Evolutionary conservation across 2,888 invertebrate genomes (phyloP).

Genomic region (Trypoxylon attenuatum): DNA sequence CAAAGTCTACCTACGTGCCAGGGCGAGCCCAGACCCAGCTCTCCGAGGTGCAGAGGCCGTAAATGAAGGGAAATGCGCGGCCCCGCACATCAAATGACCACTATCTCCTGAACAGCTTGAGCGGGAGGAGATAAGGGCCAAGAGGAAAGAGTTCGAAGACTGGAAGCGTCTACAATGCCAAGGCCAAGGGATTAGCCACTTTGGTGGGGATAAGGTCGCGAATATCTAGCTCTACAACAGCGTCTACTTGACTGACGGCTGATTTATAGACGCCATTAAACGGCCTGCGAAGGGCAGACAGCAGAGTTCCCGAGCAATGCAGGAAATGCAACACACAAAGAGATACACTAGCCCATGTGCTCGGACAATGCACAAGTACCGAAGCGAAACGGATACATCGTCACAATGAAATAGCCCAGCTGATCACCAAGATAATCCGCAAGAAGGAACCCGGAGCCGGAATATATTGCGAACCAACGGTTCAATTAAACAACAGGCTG

Average conservation of each 20-base stretch:
- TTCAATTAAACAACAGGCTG: neutral
- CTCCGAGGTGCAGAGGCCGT: neutral
- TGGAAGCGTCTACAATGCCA: constrained; percentile 17
- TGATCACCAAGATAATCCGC: too few relatives aligned
- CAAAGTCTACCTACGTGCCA: neutral
- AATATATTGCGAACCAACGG: neutral
- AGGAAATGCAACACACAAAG: too few relatives aligned
- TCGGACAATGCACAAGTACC: too few relatives aligned
- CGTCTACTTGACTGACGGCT: constrained; percentile 1
- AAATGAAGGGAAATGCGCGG: neutral
- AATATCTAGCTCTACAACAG: constrained; percentile 11
- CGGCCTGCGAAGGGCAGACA: neutral
- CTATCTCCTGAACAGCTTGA: neutral
- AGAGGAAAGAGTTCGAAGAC: neutral
- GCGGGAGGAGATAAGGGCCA: neutral
- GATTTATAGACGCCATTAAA: constrained; percentile 13
- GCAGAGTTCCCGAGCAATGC: too few relatives aligned
- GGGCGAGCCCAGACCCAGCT: neutral
- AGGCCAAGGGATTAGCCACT: constrained; percentile 17
- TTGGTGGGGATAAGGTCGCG: neutral
- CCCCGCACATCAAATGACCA: neutral
- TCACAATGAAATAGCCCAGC: constrained; percentile 2
- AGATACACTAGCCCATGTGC: too few relatives aligned
- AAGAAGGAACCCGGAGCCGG: fast-evolving
- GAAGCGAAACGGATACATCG: neutral